These are phyloP conservation scores for Protonibea diacanthus DNA, from an alignment of 2,797 vertebrate species.

Conservation along the genomic window DNA sequence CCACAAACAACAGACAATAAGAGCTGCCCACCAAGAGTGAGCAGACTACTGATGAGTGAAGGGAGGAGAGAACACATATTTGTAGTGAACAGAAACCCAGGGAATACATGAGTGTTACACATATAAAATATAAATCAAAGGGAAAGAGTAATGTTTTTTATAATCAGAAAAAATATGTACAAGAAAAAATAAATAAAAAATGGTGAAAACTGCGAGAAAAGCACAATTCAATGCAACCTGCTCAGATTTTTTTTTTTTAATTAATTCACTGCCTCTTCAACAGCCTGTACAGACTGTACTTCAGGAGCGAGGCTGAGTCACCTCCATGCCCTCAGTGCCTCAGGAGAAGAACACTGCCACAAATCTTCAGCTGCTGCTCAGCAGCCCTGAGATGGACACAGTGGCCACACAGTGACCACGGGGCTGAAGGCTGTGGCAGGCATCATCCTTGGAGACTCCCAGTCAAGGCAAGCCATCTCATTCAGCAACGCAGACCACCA, in stretches of 20 bases:
- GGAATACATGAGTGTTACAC: not conserved
- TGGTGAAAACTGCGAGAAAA: not conserved
- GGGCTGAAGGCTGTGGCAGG: conserved; percentile 38
- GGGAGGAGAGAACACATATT: conserved; percentile 31
- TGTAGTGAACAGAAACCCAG: conserved; percentile 28
- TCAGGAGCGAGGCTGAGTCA: conserved; percentile 53
- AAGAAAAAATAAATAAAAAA: conserved; percentile 13
- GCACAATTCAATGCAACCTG: conserved; percentile 29
- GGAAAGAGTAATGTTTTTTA: conserved; percentile 10
- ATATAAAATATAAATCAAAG: conserved; percentile 25
- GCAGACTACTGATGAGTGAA: conserved; percentile 63
- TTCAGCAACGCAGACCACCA: conserved; percentile 30
- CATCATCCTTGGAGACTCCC: conserved; percentile 28
- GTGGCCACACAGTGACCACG: conserved; percentile 11
- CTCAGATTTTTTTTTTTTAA: conserved; percentile 36
- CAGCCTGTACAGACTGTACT: conserved; percentile 44
- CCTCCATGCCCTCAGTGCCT: conserved; percentile 52
- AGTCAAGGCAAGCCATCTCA: conserved; percentile 29
- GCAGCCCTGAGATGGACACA: conserved; percentile 43
- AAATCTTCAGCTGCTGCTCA: conserved; percentile 59
- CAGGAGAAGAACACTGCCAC: conserved; percentile 38
- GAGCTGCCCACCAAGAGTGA: conserved; percentile 48
- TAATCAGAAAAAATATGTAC: conserved; percentile 3
- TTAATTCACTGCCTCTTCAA: conserved; percentile 45
- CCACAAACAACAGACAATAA: conserved; percentile 55